Evolutionary conservation across 2,113 vertebrate species (phyloP).

Genomic region (Zosterops hypoxanthus): DNA sequence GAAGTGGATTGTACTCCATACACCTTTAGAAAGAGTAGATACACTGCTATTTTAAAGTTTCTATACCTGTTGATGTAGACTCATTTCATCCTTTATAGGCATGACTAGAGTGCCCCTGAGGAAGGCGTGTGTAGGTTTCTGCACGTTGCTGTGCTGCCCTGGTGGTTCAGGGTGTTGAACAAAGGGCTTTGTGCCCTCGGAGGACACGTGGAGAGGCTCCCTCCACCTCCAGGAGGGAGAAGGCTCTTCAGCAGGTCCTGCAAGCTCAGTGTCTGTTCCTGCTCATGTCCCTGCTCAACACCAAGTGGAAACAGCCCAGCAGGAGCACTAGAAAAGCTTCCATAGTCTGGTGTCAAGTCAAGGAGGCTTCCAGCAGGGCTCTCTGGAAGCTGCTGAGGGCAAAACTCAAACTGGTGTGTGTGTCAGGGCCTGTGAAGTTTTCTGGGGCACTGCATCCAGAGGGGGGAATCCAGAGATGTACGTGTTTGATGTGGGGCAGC

Average conservation of each 20-base stretch:
- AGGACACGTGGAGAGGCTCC: neutral
- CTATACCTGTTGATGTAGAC: neutral
- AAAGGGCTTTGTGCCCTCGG: neutral
- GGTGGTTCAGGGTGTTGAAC: neutral
- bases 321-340: neutral
- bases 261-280: neutral
- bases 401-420: neutral
- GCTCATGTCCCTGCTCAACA: accelerated
- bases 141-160: accelerated
- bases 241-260: neutral
- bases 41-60: neutral
- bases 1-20: neutral
- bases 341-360: neutral
- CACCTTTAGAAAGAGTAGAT: neutral
- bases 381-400: neutral
- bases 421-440: neutral
- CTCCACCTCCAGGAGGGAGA: neutral
- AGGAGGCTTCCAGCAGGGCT: neutral
- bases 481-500: neutral
- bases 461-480: accelerated
- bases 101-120: neutral
- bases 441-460: no score
- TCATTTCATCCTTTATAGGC: accelerated
- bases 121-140: neutral
- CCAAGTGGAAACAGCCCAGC: neutral